Evolutionary conservation across 2,113 vertebrate species (phyloP).

Genomic region (Hippocampus comes): DNA sequence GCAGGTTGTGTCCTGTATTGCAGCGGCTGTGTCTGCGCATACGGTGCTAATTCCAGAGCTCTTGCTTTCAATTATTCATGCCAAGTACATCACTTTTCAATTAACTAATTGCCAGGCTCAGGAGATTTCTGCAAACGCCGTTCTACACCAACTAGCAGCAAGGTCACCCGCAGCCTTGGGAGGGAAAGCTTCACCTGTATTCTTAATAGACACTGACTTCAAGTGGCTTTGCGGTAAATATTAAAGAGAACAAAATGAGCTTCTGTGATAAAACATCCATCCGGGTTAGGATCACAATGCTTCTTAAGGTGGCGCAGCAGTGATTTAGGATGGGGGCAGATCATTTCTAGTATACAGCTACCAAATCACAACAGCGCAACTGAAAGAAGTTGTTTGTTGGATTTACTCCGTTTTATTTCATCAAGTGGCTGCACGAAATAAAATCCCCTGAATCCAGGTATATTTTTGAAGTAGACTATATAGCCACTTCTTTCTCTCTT

Average conservation of each 20-base stretch:
- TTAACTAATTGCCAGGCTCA: slow-evolving; percentile 66
- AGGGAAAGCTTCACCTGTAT: slow-evolving; percentile 32
- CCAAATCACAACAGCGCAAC: not conserved
- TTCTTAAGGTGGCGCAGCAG: not conserved
- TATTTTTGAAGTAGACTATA: too few species aligned
- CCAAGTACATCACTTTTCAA: slow-evolving; percentile 69
- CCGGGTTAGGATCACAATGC: not conserved
- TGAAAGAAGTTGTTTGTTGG: too few species aligned
- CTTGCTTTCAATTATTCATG: slow-evolving; percentile 64
- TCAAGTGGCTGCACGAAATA: too few species aligned
- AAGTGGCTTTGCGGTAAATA: slow-evolving; percentile 48
- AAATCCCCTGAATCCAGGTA: too few species aligned
- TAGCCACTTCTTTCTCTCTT: too few species aligned
- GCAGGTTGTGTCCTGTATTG: not conserved
- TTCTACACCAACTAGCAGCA: slow-evolving; percentile 8
- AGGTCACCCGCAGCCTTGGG: slow-evolving; percentile 34
- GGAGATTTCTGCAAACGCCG: slow-evolving; percentile 45
- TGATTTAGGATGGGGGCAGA: not conserved
- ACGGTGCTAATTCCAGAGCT: slow-evolving; percentile 48
- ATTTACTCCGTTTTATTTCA: too few species aligned
- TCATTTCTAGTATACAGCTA: not conserved
- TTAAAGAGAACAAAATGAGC: slow-evolving; percentile 61
- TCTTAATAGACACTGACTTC: slow-evolving; percentile 51
- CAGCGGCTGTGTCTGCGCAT: slow-evolving; percentile 20
- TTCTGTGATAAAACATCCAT: slow-evolving; percentile 27